Conservation (phyloP, 2,888 invertebrate species). For the Polyommatus iphigenia region DNA sequence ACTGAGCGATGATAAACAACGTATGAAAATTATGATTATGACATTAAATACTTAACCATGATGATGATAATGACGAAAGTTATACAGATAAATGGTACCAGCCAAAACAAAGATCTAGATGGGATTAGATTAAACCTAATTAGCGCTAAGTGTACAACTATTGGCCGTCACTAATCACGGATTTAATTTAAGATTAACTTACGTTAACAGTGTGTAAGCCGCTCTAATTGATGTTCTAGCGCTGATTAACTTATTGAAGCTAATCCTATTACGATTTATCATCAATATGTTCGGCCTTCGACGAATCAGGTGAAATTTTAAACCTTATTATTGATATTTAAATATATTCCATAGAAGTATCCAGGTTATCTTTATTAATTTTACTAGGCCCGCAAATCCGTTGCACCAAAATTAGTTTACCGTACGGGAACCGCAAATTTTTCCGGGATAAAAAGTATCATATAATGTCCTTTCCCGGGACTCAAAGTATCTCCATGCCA, state of each 20-base stretch:
- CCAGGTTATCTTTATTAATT: too few species aligned
- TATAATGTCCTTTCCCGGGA: too few species aligned
- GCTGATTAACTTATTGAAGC: slow-evolving; percentile 8
- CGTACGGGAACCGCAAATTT: too few species aligned
- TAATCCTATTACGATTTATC: neutral
- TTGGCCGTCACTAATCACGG: neutral
- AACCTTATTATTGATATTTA: neutral
- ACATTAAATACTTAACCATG: too few species aligned
- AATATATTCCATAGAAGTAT: too few species aligned
- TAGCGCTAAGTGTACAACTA: neutral
- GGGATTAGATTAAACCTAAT: neutral
- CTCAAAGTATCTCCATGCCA: too few species aligned
- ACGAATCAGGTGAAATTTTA: neutral
- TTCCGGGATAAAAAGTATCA: too few species aligned
- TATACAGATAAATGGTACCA: neutral
- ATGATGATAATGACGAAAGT: too few species aligned
- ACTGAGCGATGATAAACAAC: too few species aligned
- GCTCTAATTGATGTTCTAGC: neutral
- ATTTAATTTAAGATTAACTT: slow-evolving; percentile 8
- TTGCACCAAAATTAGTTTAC: too few species aligned
- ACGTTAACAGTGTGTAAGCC: neutral
- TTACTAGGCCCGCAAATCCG: too few species aligned
- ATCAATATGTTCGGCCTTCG: neutral
- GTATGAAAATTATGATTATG: too few species aligned
- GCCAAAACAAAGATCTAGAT: neutral